A percentile compares a stretch with the other conserved stretches of the same genome.
These are phyloP conservation scores for Apodemia zela DNA, from an alignment of 2,888 invertebrate species.

Conservation along the genomic window DNA sequence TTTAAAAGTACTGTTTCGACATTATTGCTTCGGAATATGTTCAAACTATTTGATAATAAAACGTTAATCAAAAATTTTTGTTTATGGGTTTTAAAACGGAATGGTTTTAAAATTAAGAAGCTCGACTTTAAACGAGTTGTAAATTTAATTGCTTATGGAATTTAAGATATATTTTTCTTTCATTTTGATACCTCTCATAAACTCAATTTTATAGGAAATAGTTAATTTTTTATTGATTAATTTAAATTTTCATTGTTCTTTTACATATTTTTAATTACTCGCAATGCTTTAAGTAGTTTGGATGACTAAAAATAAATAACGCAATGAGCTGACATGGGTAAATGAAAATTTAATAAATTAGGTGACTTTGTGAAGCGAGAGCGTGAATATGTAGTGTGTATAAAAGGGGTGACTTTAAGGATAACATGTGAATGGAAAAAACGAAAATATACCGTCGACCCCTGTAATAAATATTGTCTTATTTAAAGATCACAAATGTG, in stretches of 20 bases:
- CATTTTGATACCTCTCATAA: background rate
- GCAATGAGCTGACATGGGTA: background rate
- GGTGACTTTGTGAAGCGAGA: background rate
- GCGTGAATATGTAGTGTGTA: background rate
- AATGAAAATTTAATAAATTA: background rate
- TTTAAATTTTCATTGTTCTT: background rate
- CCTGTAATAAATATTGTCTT: background rate
- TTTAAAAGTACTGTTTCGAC: conserved; percentile 37
- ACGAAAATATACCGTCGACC: background rate
- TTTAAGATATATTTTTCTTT: background rate
- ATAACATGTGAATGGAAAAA: background rate
- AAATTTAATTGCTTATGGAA: background rate
- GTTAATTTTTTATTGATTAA: background rate
- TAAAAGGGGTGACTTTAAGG: background rate
- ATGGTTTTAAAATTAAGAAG: conserved; percentile 1
- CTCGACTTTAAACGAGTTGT: conserved; percentile 1
- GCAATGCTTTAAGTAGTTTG: background rate
- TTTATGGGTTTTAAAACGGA: conserved; percentile 11
- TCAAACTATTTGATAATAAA: conserved; percentile 9
- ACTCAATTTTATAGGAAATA: background rate
- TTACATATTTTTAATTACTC: background rate
- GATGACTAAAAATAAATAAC: background rate
- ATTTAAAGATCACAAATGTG: background rate
- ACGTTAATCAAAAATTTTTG: conserved; percentile 13
- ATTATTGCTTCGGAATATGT: conserved; percentile 12